A percentile compares a stretch with the other conserved stretches of the same genome.
Evolutionary conservation across 2,113 vertebrate genomes (phyloP).

Genomic region (Colius striatus): DNA sequence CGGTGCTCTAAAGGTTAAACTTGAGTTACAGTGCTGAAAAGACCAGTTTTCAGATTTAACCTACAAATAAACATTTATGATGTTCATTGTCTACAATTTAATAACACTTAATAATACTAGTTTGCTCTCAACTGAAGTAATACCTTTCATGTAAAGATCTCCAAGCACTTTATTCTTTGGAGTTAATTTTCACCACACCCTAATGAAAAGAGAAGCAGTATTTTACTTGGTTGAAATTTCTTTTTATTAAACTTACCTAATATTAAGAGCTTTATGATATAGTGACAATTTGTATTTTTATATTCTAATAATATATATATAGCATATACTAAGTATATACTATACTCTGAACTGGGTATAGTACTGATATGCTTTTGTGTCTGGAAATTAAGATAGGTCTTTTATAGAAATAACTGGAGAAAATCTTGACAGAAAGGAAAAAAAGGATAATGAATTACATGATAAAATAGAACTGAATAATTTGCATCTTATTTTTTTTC

Average conservation of each 20-base stretch:
- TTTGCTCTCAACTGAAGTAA: conserved; percentile 29
- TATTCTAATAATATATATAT: no score
- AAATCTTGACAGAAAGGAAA: conserved; percentile 6
- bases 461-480: neutral
- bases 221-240: conserved; percentile 59
- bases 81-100: conserved; percentile 66
- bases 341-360: neutral
- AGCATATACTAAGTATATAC: no score
- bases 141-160: conserved; percentile 54
- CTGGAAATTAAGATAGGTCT: neutral
- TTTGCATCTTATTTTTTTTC: neutral
- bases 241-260: conserved; percentile 53
- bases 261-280: conserved; percentile 3
- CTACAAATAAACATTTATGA: conserved; percentile 57
- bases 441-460: neutral
- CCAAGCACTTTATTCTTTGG: conserved; percentile 41
- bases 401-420: neutral
- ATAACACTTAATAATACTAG: conserved; percentile 70
- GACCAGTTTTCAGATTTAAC: conserved; percentile 31
- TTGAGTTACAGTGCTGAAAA: neutral
- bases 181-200: conserved; percentile 43
- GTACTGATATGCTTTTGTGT: neutral
- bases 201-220: conserved; percentile 45
- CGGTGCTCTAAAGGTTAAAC: conserved; percentile 43
- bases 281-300: neutral